Evolutionary conservation across 2,888 invertebrate genomes (phyloP).

Genomic region (Tetranychus truncatus): DNA sequence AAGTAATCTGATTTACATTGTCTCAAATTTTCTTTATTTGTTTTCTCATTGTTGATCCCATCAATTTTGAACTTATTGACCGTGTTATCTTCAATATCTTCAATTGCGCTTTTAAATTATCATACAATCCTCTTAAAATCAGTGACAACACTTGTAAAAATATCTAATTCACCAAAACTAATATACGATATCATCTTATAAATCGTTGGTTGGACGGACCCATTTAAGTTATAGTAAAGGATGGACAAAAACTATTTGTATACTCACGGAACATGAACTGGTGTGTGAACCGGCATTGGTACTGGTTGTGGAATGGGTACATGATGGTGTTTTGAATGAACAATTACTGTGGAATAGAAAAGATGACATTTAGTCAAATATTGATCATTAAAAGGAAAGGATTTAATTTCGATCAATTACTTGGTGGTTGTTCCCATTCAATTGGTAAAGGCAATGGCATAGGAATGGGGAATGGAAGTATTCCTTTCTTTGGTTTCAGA

Average conservation of each 20-base stretch:
- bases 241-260: neutral
- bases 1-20: too few relatives aligned
- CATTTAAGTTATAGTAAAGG: too few relatives aligned
- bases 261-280: constrained; percentile 13
- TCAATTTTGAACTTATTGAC: too few relatives aligned
- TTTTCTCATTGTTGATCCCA: too few relatives aligned
- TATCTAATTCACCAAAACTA: too few relatives aligned
- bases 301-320: constrained; percentile 11
- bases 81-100: too few relatives aligned
- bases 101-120: too few relatives aligned
- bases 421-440: constrained; percentile 15
- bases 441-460: constrained; percentile 13
- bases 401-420: neutral
- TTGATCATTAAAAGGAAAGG: neutral
- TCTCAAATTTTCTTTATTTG: too few relatives aligned
- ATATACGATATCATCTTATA: too few relatives aligned
- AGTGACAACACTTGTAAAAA: too few relatives aligned
- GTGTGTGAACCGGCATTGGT: neutral
- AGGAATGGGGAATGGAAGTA: constrained; percentile 11
- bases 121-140: too few relatives aligned
- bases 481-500: constrained; percentile 14
- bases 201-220: too few relatives aligned
- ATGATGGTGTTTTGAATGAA: constrained; percentile 8
- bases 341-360: constrained; percentile 5
- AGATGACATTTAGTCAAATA: neutral